Base-by-base conservation (phyloP, 2,888 invertebrate species). In the Troilus luridus region DNA sequence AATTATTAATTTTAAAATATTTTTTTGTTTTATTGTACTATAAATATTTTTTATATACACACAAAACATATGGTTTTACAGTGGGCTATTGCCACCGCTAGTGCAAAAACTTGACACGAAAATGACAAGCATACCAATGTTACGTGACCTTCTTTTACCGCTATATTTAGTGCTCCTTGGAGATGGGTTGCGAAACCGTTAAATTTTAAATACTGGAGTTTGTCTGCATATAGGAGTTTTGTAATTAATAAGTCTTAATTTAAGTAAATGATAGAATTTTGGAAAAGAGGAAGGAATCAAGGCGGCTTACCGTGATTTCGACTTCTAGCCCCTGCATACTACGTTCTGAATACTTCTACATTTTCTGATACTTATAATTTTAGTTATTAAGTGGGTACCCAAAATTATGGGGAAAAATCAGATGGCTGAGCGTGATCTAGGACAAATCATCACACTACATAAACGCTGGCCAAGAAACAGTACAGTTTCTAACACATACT, bases 111-210 rank as follows among this genome's bases (percentile, higher is more conserved):
- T 85, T 0, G 56, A n/a, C 85, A n/a, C 21, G 85, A 7, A 56
- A 56, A 85, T 56, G 85, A 56, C 56, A 58, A 56, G 56, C 54
- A 77, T 77, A 41, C 27, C 72, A 77, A 77, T 77, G 27, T 27
- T 27, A 41, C 41, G 72, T 41, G 72, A 77, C 72, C 72, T 77
- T 77, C 17, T 77, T 77, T 77, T 77, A 77, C 41, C 72, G 72
- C 27, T 27, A 24, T 77, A 77, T 77, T 27, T 77, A 9, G 27
- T 41, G 41, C 72, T 77, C 27, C 19, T 41, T 77, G 17, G 17
- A 41, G 8, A 5, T 77, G 41, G 27, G 41, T 17, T 77, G 27
- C 9, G 14, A 41, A 41, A 41, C 67, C 72, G 72, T 77, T 77
- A 77, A 8, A 17, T 77, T 77, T 77, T 77, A 17, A 77, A 27